Evolutionary conservation across 92 coral and sea anemone species (phyloP).

Genomic region (Phenganax marumi): DNA sequence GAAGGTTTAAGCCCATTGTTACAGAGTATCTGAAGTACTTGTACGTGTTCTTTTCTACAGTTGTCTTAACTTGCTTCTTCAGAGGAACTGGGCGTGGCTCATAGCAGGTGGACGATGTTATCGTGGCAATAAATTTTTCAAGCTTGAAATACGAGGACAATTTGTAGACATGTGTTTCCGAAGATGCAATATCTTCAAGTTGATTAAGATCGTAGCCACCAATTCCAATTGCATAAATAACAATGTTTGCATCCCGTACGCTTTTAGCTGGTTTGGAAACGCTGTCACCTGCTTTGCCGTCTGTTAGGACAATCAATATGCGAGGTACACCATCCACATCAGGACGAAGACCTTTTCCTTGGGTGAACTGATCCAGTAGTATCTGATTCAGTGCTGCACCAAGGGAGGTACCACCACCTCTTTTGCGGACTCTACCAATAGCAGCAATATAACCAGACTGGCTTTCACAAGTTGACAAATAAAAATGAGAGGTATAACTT

Average conservation of each 20-base stretch:
- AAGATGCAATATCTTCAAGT: slow-evolving; percentile 35
- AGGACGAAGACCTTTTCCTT: slow-evolving; percentile 15
- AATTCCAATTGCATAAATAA: slow-evolving; percentile 41
- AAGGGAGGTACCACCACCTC: slow-evolving; percentile 26
- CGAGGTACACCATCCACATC: slow-evolving; percentile 33
- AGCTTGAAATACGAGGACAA: slow-evolving; percentile 23
- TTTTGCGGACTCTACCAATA: slow-evolving; percentile 5
- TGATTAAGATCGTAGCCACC: slow-evolving; percentile 23
- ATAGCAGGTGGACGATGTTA: slow-evolving; percentile 36
- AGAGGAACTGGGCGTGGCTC: slow-evolving; percentile 36
- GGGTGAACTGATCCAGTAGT: slow-evolving; percentile 34
- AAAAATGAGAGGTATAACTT: slow-evolving; percentile 2
- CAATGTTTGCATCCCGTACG: slow-evolving; percentile 22
- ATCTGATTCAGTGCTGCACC: slow-evolving; percentile 24
- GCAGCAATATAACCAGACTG: slow-evolving; percentile 28
- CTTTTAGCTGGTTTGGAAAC: slow-evolving; percentile 20
- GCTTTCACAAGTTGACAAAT: slow-evolving; percentile 15
- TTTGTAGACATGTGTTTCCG: slow-evolving; percentile 16
- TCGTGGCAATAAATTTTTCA: slow-evolving; percentile 25
- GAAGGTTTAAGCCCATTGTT: slow-evolving; percentile 20
- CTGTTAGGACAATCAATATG: slow-evolving; percentile 41
- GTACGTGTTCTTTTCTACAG: slow-evolving; percentile 1
- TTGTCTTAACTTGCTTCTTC: slow-evolving; percentile 15
- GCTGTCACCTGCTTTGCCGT: slow-evolving; percentile 19
- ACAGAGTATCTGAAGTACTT: slow-evolving; percentile 45